These are phyloP conservation scores for Burhinus bistriatus DNA, from an alignment of 2,113 vertebrate species.

Conservation along the genomic window DNA sequence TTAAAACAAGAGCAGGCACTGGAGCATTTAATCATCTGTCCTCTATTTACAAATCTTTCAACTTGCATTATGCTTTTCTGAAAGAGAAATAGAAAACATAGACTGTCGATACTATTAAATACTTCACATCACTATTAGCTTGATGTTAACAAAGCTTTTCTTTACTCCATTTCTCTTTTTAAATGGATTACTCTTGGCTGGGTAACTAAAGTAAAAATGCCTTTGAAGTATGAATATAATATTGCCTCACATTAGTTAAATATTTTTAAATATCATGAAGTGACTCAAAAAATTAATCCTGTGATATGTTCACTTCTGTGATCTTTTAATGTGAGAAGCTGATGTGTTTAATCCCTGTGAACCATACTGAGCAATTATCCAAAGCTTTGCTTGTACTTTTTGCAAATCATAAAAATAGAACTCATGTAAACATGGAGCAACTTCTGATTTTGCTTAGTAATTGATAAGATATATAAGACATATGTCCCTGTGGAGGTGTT, in stretches of 20 bases:
- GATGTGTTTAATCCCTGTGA: conserved; percentile 21
- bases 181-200: not conserved
- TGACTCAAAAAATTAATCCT: conserved; percentile 23
- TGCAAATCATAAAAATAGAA: conserved; percentile 35
- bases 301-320: not conserved
- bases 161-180: not conserved
- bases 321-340: conserved; percentile 18
- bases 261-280: conserved; percentile 17
- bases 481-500: not conserved
- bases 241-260: not conserved
- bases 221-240: conserved; percentile 33
- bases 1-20: not conserved
- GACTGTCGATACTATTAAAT: not conserved
- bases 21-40: not conserved
- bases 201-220: not conserved
- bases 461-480: not conserved
- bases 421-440: conserved; percentile 2
- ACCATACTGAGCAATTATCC: conserved; percentile 15
- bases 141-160: not conserved
- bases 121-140: not conserved
- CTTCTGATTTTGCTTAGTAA: conserved; percentile 12
- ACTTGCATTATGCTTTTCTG: not conserved
- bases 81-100: not conserved
- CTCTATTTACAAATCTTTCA: conserved; percentile 1
- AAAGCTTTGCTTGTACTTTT: conserved; percentile 40